Evolutionary conservation across 2,888 invertebrate genomes (phyloP), one percentile per base, ranked within the genome.

Genomic region (Gari tellinella): DNA sequence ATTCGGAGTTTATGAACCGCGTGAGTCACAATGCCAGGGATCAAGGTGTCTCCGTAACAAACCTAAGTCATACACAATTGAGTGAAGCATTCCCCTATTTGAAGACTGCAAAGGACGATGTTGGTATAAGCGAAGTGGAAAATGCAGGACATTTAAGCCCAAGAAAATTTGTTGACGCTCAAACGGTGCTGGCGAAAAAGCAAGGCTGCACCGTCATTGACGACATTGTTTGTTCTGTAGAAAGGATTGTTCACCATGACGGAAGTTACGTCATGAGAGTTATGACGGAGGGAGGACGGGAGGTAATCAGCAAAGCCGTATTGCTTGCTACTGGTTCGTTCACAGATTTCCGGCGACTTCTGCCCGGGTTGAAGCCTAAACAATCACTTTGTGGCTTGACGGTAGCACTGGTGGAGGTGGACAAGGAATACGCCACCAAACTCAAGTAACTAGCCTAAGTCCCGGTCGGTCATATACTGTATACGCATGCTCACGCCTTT

Each of bases 71-170:
- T 25, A 2, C 17, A n/a, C 51, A 65, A 17, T 19, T 80, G 3
- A 53, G 37, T 21, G 8, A 21, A 14, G 48, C 21, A 31, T 77
- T 73, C 46, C 80, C 82, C 10, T 80, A 76, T 45, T 31, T 82
- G 41, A 57, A 67, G 31, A 66, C 78, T 41, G 38, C 63, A 2
- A 7, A 53, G 1, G 41, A 58, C 1, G 81, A 83, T 38, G 31
- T 66, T 17, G 80, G 67, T 0, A 25, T 80, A 2, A 56, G 23
- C 2, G 62, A 74, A 41, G 23, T 17, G 37, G 61, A 31, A 21
- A 58, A 75, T 26, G 65, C 76, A 1, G 82, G 82, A 5, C 57
- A 70, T 21, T 74, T 83, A 8, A 83, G 68, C 45, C 82, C 82
- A 4, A 43, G 82, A 52, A 72, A 66, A 26, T 43, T 81, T 14